These are phyloP conservation scores for Furnarius figulus DNA, from an alignment of 2,113 vertebrate species.

Conservation along the genomic window DNA sequence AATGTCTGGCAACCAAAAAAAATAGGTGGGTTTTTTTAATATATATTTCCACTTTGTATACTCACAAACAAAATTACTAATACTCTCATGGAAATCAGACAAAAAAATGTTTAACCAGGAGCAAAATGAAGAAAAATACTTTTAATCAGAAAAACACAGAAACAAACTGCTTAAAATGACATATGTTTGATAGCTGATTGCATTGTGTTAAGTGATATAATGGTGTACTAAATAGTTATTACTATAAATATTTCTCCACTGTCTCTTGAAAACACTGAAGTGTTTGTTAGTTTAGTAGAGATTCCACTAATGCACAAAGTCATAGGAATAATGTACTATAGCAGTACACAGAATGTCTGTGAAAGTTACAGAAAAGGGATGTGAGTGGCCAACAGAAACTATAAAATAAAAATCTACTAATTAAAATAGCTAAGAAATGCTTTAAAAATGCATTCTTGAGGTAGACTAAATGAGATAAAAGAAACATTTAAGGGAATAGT, in stretches of 20 bases:
- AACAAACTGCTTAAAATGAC: neutral
- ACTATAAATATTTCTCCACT: neutral
- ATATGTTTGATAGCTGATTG: neutral
- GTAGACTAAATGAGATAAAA: neutral
- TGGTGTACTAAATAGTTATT: neutral
- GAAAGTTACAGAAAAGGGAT: neutral
- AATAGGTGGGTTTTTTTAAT: accelerated
- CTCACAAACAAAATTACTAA: neutral
- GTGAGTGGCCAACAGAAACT: neutral
- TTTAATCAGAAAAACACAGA: neutral
- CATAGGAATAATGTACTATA: neutral
- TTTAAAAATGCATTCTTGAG: neutral
- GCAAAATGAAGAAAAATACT: neutral
- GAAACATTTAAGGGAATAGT: neutral
- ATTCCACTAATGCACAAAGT: neutral
- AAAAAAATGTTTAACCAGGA: neutral
- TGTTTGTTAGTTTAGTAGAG: neutral
- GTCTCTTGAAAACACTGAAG: neutral
- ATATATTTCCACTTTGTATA: neutral
- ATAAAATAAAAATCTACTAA: neutral
- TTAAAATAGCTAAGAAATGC: neutral
- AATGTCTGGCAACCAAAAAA: neutral
- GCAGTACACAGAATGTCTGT: neutral
- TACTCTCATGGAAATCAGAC: neutral
- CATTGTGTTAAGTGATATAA: neutral